Percentiles rank a stretch among this genome's conserved stretches.
These are phyloP conservation scores for Drosophila takahashii DNA, from an alignment of 1,140 invertebrate genomes.

Conservation along the genomic window DNA sequence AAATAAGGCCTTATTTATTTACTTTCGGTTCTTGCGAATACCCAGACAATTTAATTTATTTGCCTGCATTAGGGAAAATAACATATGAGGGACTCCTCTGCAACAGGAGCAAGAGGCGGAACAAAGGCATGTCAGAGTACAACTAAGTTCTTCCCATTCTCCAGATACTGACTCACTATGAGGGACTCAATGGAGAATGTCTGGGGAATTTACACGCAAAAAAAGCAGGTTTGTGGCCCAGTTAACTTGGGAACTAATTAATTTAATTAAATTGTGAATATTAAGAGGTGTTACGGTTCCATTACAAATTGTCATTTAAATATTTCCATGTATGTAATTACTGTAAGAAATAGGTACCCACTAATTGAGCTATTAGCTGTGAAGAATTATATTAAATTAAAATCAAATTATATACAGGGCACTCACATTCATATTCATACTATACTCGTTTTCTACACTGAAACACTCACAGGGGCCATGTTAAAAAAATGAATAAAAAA, in stretches of 20 bases:
- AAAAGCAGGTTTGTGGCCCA: neutral
- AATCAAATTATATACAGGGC: neutral
- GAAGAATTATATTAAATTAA: neutral
- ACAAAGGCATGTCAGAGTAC: conserved; percentile 32
- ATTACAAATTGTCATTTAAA: neutral
- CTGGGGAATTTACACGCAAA: conserved; percentile 16
- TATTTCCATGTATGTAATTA: neutral
- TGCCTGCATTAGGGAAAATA: conserved; percentile 65
- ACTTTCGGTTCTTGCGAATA: conserved; percentile 25
- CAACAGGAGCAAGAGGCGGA: neutral
- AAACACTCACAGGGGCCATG: no score
- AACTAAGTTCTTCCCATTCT: conserved; percentile 18
- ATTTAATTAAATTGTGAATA: conserved; percentile 1
- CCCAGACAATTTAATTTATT: conserved; percentile 64
- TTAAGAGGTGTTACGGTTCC: neutral
- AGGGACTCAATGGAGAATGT: conserved; percentile 7
- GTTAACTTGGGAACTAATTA: neutral
- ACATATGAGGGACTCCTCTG: conserved; percentile 15
- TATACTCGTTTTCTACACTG: no score
- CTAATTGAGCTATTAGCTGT: neutral
- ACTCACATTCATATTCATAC: neutral
- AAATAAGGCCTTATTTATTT: conserved; percentile 38
- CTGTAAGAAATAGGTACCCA: neutral
- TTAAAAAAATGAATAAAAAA: neutral
- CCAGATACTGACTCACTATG: conserved; percentile 24